phyloP scores from a whole-genome alignment of 30 jellyfish, hydroid and myxozoan species.

The Morbakka virulenta region DNA sequence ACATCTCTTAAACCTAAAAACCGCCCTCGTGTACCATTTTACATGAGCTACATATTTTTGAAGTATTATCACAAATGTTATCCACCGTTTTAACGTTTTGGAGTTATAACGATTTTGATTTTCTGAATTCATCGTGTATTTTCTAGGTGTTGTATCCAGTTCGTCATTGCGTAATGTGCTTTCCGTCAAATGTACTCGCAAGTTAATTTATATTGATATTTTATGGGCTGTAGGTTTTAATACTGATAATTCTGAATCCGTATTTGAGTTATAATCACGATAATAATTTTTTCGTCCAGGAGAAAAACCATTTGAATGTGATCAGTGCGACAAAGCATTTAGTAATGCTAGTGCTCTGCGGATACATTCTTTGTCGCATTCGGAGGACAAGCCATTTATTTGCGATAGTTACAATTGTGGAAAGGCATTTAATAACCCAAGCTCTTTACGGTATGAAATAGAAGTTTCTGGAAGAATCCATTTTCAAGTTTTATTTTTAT shows the following conservation, averaged over 20 bases:
- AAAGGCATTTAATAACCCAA: constrained; percentile 77
- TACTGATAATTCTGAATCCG: too few species aligned
- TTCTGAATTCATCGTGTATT: too few species aligned
- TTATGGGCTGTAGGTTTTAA: not conserved
- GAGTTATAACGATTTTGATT: too few species aligned
- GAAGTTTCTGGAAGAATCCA: not conserved
- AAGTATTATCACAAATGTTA: too few species aligned
- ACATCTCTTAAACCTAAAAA: too few species aligned
- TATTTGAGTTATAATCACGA: too few species aligned
- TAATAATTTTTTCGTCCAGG: constrained; percentile 12
- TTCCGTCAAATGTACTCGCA: too few species aligned
- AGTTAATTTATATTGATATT: not conserved
- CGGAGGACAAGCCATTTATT: constrained; percentile 64
- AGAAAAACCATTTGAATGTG: constrained; percentile 59
- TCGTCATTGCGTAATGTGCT: too few species aligned
- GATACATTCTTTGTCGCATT: constrained; percentile 82
- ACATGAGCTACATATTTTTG: too few species aligned
- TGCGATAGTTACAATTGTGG: constrained; percentile 80
- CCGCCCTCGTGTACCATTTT: too few species aligned
- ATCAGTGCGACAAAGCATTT: constrained; percentile 70
- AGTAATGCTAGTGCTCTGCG: constrained; percentile 80
- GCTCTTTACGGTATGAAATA: constrained; percentile 84
- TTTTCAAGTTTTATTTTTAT: not conserved
- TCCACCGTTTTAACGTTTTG: too few species aligned
- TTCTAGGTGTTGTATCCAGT: too few species aligned